Conservation (phyloP, 2,797 vertebrate species). For the Leptatherina wallacei region DNA sequence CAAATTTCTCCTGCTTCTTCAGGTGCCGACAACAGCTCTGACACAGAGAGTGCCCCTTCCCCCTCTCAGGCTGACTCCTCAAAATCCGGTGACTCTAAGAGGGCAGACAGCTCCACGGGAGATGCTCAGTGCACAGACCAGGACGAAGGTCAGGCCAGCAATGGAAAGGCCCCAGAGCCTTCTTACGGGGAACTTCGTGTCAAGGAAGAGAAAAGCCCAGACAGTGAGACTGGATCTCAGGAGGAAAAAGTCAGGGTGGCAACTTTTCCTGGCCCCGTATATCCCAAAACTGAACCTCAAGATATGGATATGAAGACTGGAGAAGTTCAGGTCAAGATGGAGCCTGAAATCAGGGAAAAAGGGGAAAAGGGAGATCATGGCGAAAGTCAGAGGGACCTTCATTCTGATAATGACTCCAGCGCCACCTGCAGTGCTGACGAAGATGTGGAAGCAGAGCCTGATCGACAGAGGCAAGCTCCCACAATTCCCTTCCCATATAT, state of each 20-base stretch:
- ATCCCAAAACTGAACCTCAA: conserved; percentile 90
- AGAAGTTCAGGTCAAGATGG: conserved; percentile 89
- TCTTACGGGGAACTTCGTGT: conserved; percentile 84
- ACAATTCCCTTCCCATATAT: too few relatives aligned
- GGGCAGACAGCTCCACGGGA: conserved; percentile 69
- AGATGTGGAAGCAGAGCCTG: conserved; percentile 93
- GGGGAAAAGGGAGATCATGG: conserved; percentile 86
- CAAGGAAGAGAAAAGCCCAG: conserved; percentile 87
- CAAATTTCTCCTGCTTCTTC: conserved; percentile 28
- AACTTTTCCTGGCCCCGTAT: conserved; percentile 81
- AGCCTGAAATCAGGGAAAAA: conserved; percentile 91
- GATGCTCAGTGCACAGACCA: conserved; percentile 79
- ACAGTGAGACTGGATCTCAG: conserved; percentile 79
- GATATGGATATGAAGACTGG: conserved; percentile 86
- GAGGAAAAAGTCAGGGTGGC: conserved; percentile 79
- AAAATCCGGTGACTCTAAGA: conserved; percentile 87
- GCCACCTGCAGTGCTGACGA: conserved; percentile 99
- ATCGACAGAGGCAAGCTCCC: conserved; percentile 86
- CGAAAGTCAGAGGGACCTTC: conserved; percentile 83
- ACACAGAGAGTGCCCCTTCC: conserved; percentile 98
- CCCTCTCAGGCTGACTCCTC: conserved; percentile 91
- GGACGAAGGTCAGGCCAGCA: conserved; percentile 74
- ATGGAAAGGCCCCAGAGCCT: conserved; percentile 82
- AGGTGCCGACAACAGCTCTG: conserved; percentile 98
- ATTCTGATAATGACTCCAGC: conserved; percentile 97